These are phyloP conservation scores for Momotus momota DNA, from an alignment of 2,797 vertebrate species.

Conservation along the genomic window DNA sequence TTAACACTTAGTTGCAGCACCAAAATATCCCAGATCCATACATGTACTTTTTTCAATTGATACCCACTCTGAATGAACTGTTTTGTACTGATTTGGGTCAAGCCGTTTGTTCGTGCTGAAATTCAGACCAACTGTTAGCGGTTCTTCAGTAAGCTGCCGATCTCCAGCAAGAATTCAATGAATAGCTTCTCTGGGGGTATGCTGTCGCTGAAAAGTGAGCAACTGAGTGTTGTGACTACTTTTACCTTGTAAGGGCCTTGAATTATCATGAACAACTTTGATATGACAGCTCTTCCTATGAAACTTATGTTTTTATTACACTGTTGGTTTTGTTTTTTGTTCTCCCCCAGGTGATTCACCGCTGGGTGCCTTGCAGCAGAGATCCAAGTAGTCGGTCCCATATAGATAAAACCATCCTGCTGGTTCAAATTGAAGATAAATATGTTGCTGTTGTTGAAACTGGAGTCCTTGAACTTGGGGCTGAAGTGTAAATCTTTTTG, in stretches of 20 bases:
- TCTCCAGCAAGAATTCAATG: neutral
- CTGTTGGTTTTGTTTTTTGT: neutral
- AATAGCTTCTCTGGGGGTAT: neutral
- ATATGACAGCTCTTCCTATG: neutral
- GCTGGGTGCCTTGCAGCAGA: constrained; percentile 99
- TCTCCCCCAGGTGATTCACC: constrained; percentile 94
- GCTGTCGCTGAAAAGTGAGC: neutral
- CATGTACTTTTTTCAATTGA: neutral
- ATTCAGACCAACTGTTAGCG: neutral
- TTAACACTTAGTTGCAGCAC: neutral
- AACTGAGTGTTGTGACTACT: neutral
- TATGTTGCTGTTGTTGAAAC: constrained; percentile 96
- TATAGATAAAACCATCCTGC: constrained; percentile 98
- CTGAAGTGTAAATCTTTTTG: constrained; percentile 89
- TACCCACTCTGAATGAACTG: neutral
- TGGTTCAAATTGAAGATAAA: constrained; percentile 99
- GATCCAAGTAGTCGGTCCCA: constrained; percentile 95
- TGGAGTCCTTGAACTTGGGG: constrained; percentile 96
- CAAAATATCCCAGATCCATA: neutral
- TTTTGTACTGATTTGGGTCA: neutral
- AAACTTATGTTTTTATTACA: neutral
- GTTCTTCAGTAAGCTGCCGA: neutral
- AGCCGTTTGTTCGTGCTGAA: neutral
- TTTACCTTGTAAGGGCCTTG: neutral
- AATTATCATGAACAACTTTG: neutral